Base-by-base conservation (phyloP, 2,113 vertebrate species). In the Gobio gobio region DNA sequence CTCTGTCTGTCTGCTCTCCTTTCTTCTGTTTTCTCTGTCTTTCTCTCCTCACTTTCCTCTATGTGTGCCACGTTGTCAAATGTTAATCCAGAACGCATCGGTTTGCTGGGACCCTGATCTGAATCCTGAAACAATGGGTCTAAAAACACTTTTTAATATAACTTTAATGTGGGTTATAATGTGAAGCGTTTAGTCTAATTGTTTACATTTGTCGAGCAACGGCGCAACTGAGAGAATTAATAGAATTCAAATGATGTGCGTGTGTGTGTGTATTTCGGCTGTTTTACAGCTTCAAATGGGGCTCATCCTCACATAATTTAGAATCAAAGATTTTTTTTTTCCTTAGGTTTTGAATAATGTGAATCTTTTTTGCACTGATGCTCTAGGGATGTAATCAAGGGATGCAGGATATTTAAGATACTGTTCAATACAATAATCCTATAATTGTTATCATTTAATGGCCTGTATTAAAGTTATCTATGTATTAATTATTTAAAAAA, bases 1-100 rank as follows among this genome's bases (percentile, higher is more conserved):
- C 70, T 20, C n/a, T 49, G 36, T 85, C 76, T 66, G 43, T 75
- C 26, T 68, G 18, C 47, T n/a, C n/a, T 73, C 70, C 2, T 4
- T 43, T 26, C 43, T 74, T 77, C 63, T 49, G 9, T 82, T 61
- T 68, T 85, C 73, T 75, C 74, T 13, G 64, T 79, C 74, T 64
- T 56, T 84, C 64, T 80, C 26, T 29, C 26, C 78, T 78, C 56
- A 49, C 72, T 86, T 86, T 85, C 51, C 80, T n/a, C 29, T 29
- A 7, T 63, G 76, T 36, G 63, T 40, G 66, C 82, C 83, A 59
- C 54, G 61, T 63, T 74, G 58, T 88, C 74, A 61, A 78, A 88
- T 86, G 66, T 85, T 85, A 86, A 87, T 88, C 70, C 70, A 73
- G 22, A 49, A 24, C 22, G 40, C 68, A n/a, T 73, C 5, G 40